These are phyloP conservation scores for Poecilia wingei DNA, from an alignment of 2,797 vertebrate species.

Conservation along the genomic window DNA sequence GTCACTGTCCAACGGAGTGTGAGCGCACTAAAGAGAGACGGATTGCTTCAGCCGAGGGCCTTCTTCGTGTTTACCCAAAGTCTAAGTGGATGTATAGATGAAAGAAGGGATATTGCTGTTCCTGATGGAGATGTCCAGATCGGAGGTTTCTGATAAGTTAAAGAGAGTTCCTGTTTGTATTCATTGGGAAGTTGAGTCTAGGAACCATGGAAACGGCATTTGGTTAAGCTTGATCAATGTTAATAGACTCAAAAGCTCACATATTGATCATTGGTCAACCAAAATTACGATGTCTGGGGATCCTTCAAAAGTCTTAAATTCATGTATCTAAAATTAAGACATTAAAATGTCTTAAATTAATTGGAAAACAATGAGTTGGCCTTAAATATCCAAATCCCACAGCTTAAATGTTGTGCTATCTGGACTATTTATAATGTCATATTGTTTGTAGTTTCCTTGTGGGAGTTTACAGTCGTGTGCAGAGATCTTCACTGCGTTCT, in stretches of 20 bases:
- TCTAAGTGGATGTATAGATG: conserved; percentile 43
- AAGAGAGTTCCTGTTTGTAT: conserved; percentile 45
- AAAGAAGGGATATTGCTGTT: conserved; percentile 14
- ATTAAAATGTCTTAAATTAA: no score
- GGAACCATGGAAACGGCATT: conserved; percentile 29
- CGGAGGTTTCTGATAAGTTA: conserved; percentile 25
- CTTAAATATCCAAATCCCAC: no score
- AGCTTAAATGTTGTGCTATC: no score
- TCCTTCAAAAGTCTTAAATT: background rate
- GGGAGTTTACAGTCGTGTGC: no score
- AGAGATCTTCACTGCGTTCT: no score
- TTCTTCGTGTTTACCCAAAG: conserved; percentile 54
- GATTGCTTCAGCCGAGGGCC: conserved; percentile 54
- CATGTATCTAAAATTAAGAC: no score
- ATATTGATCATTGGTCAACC: conserved; percentile 56
- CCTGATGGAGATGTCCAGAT: conserved; percentile 14
- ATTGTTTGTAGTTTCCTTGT: no score
- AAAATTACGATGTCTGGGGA: conserved; percentile 32
- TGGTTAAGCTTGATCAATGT: conserved; percentile 50
- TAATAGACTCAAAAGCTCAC: conserved; percentile 48
- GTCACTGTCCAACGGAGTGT: conserved; percentile 66
- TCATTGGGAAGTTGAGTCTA: conserved; percentile 33
- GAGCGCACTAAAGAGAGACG: conserved; percentile 71
- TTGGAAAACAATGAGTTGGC: no score
- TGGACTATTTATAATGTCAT: no score